Percentiles rank a stretch among this genome's conserved stretches.
Conservation (phyloP, 2,113 vertebrate species). For the Chamaea fasciata region DNA sequence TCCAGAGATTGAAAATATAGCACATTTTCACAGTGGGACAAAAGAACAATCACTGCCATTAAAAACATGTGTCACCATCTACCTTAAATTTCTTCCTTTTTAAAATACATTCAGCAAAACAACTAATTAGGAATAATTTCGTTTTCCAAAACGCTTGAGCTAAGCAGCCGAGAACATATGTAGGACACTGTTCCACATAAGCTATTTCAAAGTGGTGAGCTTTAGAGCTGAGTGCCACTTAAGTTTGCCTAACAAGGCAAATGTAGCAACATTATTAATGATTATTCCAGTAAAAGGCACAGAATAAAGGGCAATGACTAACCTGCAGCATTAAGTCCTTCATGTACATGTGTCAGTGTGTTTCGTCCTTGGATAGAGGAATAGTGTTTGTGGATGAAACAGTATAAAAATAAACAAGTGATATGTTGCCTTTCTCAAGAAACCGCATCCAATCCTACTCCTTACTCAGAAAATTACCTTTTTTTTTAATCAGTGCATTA, state of each 20-base stretch:
- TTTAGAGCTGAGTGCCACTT: background rate
- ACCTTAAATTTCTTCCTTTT: background rate
- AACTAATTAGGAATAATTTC: background rate
- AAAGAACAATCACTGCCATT: background rate
- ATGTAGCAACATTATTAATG: background rate
- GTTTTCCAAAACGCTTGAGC: background rate
- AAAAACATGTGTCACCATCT: background rate
- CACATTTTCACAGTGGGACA: background rate
- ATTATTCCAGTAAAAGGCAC: background rate
- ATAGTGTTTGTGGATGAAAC: background rate
- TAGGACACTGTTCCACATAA: background rate
- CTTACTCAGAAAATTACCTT: background rate
- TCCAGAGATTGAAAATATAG: background rate
- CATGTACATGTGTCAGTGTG: fast-evolving
- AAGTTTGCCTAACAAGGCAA: background rate
- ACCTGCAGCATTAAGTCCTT: background rate
- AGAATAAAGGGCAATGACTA: background rate
- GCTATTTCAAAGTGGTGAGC: background rate
- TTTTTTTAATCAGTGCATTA: background rate
- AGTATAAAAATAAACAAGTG: background rate
- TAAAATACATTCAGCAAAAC: background rate
- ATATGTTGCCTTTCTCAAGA: background rate
- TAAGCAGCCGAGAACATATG: fast-evolving
- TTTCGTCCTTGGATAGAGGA: background rate
- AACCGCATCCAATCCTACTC: background rate